Evolutionary conservation across 2,113 vertebrate species (phyloP).

Genomic region (Microcebus jonahi): DNA sequence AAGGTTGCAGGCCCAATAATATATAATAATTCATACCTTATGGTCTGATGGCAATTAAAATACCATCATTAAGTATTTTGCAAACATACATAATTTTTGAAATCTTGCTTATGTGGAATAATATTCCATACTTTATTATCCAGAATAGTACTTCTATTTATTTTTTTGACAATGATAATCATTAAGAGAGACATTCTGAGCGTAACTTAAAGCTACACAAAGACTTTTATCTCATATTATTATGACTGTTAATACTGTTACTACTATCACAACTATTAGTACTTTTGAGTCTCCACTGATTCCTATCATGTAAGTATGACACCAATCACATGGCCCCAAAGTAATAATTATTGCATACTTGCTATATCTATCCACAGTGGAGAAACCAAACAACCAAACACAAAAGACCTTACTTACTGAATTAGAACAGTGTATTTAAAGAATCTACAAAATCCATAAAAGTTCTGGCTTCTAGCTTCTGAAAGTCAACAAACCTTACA

Average conservation of each 20-base stretch:
- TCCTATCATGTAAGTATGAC: too few species aligned
- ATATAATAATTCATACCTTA: constrained; percentile 77
- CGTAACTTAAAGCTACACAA: too few species aligned
- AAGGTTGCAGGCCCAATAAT: constrained; percentile 75
- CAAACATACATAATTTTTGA: constrained; percentile 20
- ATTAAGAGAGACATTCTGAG: not conserved
- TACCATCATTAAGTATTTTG: constrained; percentile 73
- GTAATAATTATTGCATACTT: fast-evolving
- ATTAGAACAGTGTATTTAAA: not conserved
- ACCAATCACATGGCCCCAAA: not conserved
- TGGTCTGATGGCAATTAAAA: constrained; percentile 76
- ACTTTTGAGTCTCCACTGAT: not conserved
- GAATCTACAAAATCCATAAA: not conserved
- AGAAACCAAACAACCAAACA: too few species aligned
- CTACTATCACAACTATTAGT: fast-evolving
- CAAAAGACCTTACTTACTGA: not conserved
- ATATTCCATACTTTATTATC: not conserved
- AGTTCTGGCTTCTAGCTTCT: not conserved
- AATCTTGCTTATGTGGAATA: not conserved
- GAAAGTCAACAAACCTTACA: not conserved
- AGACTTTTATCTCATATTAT: not conserved
- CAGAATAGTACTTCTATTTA: not conserved
- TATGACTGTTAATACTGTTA: not conserved
- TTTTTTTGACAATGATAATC: not conserved
- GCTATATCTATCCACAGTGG: too few species aligned